Evolutionary conservation across 2,888 invertebrate species (phyloP).

Genomic region (Eupithecia insigniata): DNA sequence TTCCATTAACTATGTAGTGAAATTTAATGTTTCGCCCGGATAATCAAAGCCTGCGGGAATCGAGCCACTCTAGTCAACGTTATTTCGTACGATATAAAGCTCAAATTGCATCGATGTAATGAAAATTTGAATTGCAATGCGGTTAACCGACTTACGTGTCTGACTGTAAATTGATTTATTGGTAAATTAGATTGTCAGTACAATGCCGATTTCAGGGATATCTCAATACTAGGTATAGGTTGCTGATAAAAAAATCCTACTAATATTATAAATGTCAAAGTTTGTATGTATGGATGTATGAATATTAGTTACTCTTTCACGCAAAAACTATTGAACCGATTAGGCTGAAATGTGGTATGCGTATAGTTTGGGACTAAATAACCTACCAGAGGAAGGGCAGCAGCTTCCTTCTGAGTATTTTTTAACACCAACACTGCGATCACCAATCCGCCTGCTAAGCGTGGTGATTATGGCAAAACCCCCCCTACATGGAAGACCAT

Average conservation of each 20-base stretch:
- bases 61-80: neutral
- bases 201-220: constrained; percentile 6
- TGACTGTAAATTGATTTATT: constrained; percentile 36
- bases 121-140: constrained; percentile 32
- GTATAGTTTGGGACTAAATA: too few species aligned
- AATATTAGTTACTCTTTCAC: too few species aligned
- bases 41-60: constrained; percentile 28
- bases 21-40: constrained; percentile 34
- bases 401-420: too few species aligned
- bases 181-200: constrained; percentile 21
- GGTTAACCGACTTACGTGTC: constrained; percentile 33
- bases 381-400: too few species aligned
- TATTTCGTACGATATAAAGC: constrained; percentile 2
- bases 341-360: too few species aligned
- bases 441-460: too few species aligned
- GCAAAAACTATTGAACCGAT: too few species aligned
- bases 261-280: too few species aligned
- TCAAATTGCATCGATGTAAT: constrained; percentile 16
- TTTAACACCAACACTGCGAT: too few species aligned
- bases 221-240: neutral
- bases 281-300: too few species aligned
- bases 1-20: neutral
- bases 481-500: too few species aligned
- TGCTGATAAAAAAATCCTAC: neutral
- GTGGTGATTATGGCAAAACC: too few species aligned